Evolutionary conservation across 2,797 vertebrate species (phyloP).

Genomic region (Enteromius argenteus): DNA sequence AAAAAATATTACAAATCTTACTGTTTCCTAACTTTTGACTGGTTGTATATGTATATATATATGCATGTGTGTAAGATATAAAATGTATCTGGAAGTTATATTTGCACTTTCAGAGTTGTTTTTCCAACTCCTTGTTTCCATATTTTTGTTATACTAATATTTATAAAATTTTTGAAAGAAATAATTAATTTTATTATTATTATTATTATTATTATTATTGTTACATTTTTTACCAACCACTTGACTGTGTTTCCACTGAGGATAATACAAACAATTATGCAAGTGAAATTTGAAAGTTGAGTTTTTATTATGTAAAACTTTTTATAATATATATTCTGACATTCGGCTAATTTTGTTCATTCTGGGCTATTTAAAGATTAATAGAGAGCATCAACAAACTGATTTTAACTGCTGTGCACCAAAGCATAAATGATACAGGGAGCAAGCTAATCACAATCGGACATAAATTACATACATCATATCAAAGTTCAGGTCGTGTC

Average conservation of each 20-base stretch:
- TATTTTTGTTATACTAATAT: too few relatives aligned
- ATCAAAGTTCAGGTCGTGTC: not conserved
- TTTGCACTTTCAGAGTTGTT: too few relatives aligned
- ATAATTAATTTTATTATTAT: too few relatives aligned
- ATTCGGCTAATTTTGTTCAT: not conserved
- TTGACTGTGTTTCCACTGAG: not conserved
- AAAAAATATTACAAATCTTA: too few relatives aligned
- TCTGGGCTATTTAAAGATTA: slow-evolving; percentile 7
- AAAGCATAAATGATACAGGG: not conserved
- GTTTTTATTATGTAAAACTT: not conserved
- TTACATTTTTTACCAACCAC: not conserved
- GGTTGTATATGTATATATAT: too few relatives aligned
- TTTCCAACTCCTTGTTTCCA: too few relatives aligned
- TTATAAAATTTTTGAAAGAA: too few relatives aligned
- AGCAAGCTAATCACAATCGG: not conserved
- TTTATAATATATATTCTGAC: not conserved
- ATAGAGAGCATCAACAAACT: not conserved
- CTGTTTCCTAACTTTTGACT: too few relatives aligned
- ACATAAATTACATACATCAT: not conserved
- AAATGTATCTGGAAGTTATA: too few relatives aligned
- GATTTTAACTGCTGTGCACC: not conserved
- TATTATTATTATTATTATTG: too few relatives aligned
- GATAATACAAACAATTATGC: not conserved
- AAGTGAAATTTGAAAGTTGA: not conserved
- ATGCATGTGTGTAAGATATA: too few relatives aligned